These are phyloP conservation scores for Phalanger gymnotis DNA, from an alignment of 2,797 vertebrate species.

Conservation along the genomic window DNA sequence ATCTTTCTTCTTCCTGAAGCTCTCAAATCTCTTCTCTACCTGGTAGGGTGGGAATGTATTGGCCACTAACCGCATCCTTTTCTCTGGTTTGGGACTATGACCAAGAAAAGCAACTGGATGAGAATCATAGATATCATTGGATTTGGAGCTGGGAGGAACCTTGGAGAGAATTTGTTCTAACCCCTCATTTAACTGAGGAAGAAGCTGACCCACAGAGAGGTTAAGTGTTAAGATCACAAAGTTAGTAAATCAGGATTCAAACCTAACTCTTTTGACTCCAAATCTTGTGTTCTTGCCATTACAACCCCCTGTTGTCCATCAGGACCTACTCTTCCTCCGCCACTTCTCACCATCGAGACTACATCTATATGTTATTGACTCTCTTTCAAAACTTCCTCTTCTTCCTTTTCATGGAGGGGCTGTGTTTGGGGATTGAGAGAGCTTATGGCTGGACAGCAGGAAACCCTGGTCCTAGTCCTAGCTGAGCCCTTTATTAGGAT, in stretches of 20 bases:
- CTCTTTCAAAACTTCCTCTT: not conserved
- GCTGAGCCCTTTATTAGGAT: not conserved
- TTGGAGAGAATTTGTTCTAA: not conserved
- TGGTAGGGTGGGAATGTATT: not conserved
- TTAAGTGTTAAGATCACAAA: not conserved
- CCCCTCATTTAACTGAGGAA: not conserved
- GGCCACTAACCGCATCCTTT: not conserved
- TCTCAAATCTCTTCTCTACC: not conserved
- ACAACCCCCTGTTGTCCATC: not conserved
- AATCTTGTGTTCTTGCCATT: not conserved
- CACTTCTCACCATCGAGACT: not conserved
- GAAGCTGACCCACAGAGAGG: not conserved
- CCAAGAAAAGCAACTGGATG: not conserved
- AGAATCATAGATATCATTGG: not conserved
- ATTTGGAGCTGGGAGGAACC: not conserved
- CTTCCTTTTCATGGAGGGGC: not conserved
- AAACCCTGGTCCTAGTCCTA: not conserved
- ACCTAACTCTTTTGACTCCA: not conserved
- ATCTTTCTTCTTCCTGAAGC: not conserved
- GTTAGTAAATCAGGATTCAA: not conserved
- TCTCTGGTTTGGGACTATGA: not conserved
- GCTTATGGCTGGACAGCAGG: not conserved
- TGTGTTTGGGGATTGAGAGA: not conserved
- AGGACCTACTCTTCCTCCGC: not conserved
- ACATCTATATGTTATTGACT: not conserved